Conservation (phyloP, 2,797 vertebrate genomes). For the Pogonophryne albipinna region DNA sequence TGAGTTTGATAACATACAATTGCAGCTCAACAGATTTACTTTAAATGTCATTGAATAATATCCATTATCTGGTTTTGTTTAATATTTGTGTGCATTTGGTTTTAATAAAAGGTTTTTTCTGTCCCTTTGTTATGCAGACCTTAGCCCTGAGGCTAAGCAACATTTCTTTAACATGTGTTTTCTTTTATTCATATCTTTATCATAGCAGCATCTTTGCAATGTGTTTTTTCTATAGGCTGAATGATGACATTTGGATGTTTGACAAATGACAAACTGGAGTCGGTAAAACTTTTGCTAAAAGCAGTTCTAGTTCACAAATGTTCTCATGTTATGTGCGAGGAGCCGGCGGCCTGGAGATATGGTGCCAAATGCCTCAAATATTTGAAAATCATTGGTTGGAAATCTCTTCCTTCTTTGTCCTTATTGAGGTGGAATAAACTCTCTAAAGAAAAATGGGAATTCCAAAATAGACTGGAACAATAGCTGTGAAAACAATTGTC, state of each 20-base stretch:
- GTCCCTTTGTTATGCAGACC: neutral
- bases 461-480: slow-evolving; percentile 76
- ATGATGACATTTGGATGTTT: neutral
- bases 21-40: neutral
- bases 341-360: slow-evolving; percentile 19
- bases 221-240: neutral
- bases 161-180: neutral
- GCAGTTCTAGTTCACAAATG: slow-evolving; percentile 2
- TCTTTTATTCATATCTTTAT: neutral
- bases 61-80: slow-evolving; percentile 9
- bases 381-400: slow-evolving; percentile 51
- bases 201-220: neutral
- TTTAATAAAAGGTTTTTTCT: slow-evolving; percentile 37
- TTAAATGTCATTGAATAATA: neutral
- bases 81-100: slow-evolving; percentile 4
- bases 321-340: neutral
- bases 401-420: slow-evolving; percentile 51
- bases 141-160: slow-evolving; percentile 1
- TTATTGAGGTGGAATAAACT: slow-evolving; percentile 68
- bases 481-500: slow-evolving; percentile 77
- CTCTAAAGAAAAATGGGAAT: slow-evolving; percentile 56
- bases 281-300: neutral
- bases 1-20: neutral
- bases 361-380: slow-evolving; percentile 35
- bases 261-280: neutral